Evolutionary conservation across 2,797 vertebrate species (phyloP).

Genomic region (Triplophysa yarkandensis): DNA sequence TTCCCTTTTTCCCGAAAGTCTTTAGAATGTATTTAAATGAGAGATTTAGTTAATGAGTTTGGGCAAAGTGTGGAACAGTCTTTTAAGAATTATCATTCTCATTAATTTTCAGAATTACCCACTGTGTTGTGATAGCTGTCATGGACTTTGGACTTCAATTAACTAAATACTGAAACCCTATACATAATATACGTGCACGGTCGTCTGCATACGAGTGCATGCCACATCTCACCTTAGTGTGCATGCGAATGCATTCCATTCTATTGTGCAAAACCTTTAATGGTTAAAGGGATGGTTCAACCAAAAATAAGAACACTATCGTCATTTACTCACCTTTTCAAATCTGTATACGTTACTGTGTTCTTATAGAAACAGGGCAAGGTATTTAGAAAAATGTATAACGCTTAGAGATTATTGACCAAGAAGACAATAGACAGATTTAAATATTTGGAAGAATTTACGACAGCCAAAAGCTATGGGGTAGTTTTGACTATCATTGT

Average conservation of each 20-base stretch:
- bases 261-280: slow-evolving; percentile 61
- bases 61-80: slow-evolving; percentile 99
- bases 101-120: slow-evolving; percentile 99
- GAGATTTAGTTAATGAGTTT: slow-evolving; percentile 98
- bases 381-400: too few relatives aligned
- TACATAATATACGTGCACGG: slow-evolving; percentile 54
- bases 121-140: slow-evolving; percentile 97
- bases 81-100: slow-evolving; percentile 99
- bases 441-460: too few relatives aligned
- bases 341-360: too few relatives aligned
- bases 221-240: not conserved
- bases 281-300: slow-evolving; percentile 66
- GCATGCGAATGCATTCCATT: not conserved
- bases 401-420: too few relatives aligned
- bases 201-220: slow-evolving; percentile 15
- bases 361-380: too few relatives aligned
- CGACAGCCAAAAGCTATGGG: too few relatives aligned
- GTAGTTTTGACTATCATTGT: too few relatives aligned
- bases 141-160: slow-evolving; percentile 99
- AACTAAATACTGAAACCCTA: slow-evolving; percentile 72
- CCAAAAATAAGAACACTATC: too few relatives aligned
- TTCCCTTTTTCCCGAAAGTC: slow-evolving; percentile 77
- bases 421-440: too few relatives aligned
- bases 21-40: slow-evolving; percentile 95
- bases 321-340: too few relatives aligned